phyloP scores from a whole-genome alignment of 2,113 vertebrate genomes.

The Emydura subglobosa region DNA sequence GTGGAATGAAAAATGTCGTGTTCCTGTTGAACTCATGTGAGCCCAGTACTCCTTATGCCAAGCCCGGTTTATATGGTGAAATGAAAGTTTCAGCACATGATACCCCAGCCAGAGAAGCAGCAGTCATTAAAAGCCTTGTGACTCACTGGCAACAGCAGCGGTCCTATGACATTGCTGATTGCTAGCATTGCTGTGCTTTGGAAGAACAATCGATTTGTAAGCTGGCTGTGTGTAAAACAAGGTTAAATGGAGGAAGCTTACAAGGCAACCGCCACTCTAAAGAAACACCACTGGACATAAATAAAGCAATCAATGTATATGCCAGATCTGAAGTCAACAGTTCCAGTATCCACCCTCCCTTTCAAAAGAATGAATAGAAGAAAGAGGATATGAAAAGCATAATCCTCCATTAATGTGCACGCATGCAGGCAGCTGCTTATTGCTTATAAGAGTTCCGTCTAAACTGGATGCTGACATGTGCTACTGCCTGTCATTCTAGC shows the following conservation, averaged over 20 bases:
- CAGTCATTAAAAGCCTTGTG: neutral
- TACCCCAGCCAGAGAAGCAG: neutral
- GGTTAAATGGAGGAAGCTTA: conserved; percentile 20
- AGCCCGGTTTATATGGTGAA: neutral
- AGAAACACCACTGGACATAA: conserved; percentile 8
- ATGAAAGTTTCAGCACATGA: neutral
- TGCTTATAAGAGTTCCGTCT: neutral
- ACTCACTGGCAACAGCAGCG: neutral
- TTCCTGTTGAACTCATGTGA: neutral
- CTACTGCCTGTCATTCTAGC: neutral
- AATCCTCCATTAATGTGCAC: neutral
- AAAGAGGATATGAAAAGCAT: neutral
- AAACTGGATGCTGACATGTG: neutral
- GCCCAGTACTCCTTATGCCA: neutral
- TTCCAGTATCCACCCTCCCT: neutral
- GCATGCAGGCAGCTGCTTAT: neutral
- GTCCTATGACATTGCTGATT: neutral
- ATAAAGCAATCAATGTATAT: neutral
- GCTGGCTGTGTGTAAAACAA: neutral
- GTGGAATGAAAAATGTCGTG: neutral
- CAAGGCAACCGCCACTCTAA: conserved; percentile 21
- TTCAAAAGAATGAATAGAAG: neutral
- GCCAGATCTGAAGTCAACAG: conserved; percentile 28
- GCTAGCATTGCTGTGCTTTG: neutral
- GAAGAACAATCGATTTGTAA: neutral